These are phyloP conservation scores for Eulemur coronatus DNA, from an alignment of 2,797 vertebrate genomes.

Conservation along the genomic window DNA sequence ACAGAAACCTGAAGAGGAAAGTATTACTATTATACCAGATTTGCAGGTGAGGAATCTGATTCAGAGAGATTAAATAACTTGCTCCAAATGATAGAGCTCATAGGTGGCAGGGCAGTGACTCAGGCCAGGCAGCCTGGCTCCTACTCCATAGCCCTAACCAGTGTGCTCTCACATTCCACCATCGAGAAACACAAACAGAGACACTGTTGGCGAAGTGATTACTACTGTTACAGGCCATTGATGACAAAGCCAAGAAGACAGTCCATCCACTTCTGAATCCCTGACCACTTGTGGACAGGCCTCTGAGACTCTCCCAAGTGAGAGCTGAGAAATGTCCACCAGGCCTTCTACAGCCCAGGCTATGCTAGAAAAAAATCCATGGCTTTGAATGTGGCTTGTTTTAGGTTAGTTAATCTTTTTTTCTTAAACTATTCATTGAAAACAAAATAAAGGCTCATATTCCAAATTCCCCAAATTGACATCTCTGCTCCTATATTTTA, in stretches of 20 bases:
- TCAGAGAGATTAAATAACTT: neutral
- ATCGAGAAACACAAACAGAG: neutral
- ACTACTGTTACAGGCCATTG: neutral
- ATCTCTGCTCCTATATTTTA: neutral
- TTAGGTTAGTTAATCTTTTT: neutral
- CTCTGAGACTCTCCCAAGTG: neutral
- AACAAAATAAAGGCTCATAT: constrained; percentile 15
- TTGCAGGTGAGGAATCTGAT: neutral
- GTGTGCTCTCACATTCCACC: neutral
- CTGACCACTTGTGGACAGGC: neutral
- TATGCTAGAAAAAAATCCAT: neutral
- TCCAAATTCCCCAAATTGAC: neutral
- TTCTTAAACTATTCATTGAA: neutral
- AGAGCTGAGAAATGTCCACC: neutral
- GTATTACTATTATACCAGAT: neutral
- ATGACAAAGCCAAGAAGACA: neutral
- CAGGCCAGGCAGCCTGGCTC: neutral
- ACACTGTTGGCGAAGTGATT: neutral
- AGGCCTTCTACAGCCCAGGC: neutral
- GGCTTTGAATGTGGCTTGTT: neutral
- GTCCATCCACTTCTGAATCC: neutral
- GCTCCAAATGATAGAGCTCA: neutral
- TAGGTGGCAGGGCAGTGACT: neutral
- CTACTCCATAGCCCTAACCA: neutral
- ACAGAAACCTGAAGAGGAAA: neutral